These are phyloP conservation scores for Eumeta japonica DNA, from an alignment of 1,140 invertebrate species.

Conservation along the genomic window DNA sequence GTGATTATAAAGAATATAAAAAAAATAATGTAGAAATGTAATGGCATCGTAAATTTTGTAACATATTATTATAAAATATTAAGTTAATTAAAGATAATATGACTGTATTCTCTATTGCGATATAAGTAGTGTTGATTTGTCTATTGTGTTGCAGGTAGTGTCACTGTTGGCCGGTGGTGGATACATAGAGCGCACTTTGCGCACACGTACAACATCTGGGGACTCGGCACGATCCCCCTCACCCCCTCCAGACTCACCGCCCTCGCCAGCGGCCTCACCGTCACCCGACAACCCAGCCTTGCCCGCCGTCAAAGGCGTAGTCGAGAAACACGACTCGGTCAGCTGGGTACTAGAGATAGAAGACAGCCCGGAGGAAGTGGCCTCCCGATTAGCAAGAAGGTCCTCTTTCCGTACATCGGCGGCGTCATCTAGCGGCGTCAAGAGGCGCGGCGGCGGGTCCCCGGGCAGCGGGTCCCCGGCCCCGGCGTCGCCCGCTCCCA, in stretches of 20 bases:
- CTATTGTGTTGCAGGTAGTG: conserved; percentile 30
- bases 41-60: too few relatives aligned
- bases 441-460: conserved; percentile 39
- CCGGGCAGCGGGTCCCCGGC: conserved; percentile 52
- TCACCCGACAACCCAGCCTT: conserved; percentile 48
- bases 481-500: conserved; percentile 56
- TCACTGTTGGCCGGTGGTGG: conserved; percentile 39
- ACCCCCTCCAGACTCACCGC: conserved; percentile 61
- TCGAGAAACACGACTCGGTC: conserved; percentile 79
- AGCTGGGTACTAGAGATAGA: conserved; percentile 79
- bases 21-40: too few relatives aligned
- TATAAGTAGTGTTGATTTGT: background rate
- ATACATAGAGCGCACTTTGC: conserved; percentile 37
- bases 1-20: too few relatives aligned
- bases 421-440: conserved; percentile 36
- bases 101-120: background rate
- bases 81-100: background rate
- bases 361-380: conserved; percentile 67
- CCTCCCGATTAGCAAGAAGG: conserved; percentile 59
- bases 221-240: conserved; percentile 34
- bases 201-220: conserved; percentile 33
- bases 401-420: conserved; percentile 55
- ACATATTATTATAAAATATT: too few relatives aligned
- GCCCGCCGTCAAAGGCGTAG: conserved; percentile 73
- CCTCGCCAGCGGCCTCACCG: conserved; percentile 34